Conservation (phyloP, 2,888 invertebrate genomes). For the Lithophane semibrunnea region DNA sequence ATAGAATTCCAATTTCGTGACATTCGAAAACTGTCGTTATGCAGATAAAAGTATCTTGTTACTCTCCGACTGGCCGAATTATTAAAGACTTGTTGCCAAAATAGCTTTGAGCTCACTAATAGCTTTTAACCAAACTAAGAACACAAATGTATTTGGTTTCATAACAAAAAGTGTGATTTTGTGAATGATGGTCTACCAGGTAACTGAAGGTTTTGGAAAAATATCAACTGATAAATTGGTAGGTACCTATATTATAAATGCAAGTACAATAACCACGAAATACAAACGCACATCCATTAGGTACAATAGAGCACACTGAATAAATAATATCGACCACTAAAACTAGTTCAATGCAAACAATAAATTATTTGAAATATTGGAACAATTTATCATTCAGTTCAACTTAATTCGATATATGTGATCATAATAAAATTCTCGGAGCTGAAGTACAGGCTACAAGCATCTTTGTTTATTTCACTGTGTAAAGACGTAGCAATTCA, state of each 20-base stretch:
- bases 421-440: conserved; percentile 45
- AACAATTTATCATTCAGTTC: conserved; percentile 53
- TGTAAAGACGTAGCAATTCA: conserved; percentile 32
- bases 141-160: background rate
- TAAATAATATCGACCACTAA: conserved; percentile 27
- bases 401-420: conserved; percentile 41
- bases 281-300: conserved; percentile 6
- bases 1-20: conserved; percentile 21
- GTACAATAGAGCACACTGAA: conserved; percentile 17
- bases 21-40: conserved; percentile 5
- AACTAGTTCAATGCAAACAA: conserved; percentile 15
- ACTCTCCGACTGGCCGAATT: background rate
- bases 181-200: background rate
- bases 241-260: no score
- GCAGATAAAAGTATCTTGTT: conserved; percentile 14
- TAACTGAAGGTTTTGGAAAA: background rate
- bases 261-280: conserved; percentile 12
- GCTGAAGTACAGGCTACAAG: conserved; percentile 23
- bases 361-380: conserved; percentile 40
- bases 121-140: background rate
- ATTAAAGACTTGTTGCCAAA: conserved; percentile 16
- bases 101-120: background rate
- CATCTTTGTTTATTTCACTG: conserved; percentile 53
- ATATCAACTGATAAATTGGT: background rate
- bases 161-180: no score